phyloP scores from a whole-genome alignment of 2,888 invertebrate species.

The Agrotis puta region DNA sequence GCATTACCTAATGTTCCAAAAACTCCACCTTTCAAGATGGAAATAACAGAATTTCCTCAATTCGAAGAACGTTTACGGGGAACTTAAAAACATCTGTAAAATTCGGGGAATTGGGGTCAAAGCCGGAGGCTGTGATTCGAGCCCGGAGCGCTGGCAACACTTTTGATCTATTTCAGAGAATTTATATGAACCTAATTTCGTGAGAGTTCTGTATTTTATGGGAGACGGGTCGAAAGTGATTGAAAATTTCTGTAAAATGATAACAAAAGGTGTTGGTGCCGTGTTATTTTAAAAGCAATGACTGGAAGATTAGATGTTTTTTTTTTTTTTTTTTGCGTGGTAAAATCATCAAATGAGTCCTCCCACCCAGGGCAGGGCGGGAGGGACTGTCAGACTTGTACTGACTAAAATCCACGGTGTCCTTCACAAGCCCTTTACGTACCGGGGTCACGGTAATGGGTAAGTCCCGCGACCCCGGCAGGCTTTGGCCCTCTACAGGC shows the following conservation, averaged over 20 bases:
- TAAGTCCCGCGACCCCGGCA: no score
- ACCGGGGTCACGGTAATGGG: no score
- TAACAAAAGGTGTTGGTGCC: no score
- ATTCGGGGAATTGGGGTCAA: conserved; percentile 35
- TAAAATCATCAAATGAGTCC: no score
- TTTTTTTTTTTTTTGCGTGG: no score
- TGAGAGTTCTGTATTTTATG: not conserved
- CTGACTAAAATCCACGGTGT: no score
- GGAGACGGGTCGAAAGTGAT: not conserved
- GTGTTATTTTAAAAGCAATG: no score
- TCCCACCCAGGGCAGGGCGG: no score
- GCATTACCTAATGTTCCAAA: not conserved
- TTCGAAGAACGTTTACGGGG: not conserved
- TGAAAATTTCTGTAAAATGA: not conserved
- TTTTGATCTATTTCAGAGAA: conserved; percentile 47
- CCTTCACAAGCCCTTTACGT: no score
- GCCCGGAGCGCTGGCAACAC: conserved; percentile 4
- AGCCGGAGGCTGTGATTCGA: conserved; percentile 13
- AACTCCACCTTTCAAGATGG: conserved; percentile 2
- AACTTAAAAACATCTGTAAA: conserved; percentile 27
- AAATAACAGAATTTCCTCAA: conserved; percentile 9
- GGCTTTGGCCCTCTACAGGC: no score
- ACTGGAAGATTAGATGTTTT: no score
- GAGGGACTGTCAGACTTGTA: no score
- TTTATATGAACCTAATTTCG: conserved; percentile 20